Evolutionary conservation across 2,888 invertebrate species (phyloP).

Genomic region (Athalia circularis): DNA sequence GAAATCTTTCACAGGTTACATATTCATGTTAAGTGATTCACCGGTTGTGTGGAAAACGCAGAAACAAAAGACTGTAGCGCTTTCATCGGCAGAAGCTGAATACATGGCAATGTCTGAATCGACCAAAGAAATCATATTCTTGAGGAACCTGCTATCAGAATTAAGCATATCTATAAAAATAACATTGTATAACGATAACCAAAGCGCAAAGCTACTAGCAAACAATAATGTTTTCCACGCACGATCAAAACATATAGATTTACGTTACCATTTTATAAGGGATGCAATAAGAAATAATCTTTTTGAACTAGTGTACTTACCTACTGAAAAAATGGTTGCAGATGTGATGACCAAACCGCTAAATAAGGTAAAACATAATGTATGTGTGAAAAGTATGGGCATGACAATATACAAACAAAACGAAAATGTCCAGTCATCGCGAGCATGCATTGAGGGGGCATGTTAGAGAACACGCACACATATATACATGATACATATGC

Average conservation of each 20-base stretch:
- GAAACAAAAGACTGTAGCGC: constrained; percentile 3
- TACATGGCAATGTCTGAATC: constrained; percentile 5
- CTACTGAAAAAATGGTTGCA: too few relatives aligned
- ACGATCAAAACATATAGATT: constrained; percentile 2
- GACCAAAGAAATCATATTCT: background rate
- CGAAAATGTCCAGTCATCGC: too few relatives aligned
- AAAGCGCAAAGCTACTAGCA: background rate
- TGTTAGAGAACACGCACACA: too few relatives aligned
- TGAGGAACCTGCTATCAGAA: background rate
- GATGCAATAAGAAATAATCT: background rate
- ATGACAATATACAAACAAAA: too few relatives aligned
- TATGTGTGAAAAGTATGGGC: too few relatives aligned
- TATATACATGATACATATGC: too few relatives aligned
- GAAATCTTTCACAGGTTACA: background rate
- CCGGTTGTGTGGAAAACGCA: constrained; percentile 1
- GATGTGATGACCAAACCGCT: too few relatives aligned
- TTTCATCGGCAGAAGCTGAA: constrained; percentile 10
- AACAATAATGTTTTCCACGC: constrained; percentile 7
- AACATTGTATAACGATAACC: constrained; percentile 1
- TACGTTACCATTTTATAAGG: background rate
- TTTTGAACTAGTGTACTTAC: too few relatives aligned
- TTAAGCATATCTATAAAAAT: background rate
- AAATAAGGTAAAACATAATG: too few relatives aligned
- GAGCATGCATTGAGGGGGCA: too few relatives aligned
- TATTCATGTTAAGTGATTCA: background rate